Base-by-base conservation (phyloP, 2,113 vertebrate species). In the Cricetomys ansorgei region DNA sequence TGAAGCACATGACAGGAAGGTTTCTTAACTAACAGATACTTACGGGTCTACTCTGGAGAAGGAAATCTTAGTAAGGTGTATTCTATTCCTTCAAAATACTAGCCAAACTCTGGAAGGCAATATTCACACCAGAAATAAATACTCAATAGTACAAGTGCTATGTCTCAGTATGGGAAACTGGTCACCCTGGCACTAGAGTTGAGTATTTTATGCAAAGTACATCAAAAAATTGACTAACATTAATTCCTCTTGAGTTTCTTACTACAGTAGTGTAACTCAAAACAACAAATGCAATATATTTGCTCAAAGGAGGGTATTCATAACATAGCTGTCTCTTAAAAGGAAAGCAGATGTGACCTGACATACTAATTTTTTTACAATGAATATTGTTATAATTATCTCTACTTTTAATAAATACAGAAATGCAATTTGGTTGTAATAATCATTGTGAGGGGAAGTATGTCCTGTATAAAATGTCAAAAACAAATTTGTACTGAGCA, bases 391-490 rank as follows among this genome's bases (percentile, higher is more conserved):
- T 70, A 23, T 12, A n/a, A 91, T 76, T 48, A 16, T 40, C 21
- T 81, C 79, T 40, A 40, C n/a, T 16, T 76, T 91, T 76, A 77
- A 55, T 77, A 89, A 89, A 84, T 45, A 59, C 13, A 75, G 83
- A 89, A 69, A 80, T 69, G 85, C 48, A 93, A 91, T 69, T 1
- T 91, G 43, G 84, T 29, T 89, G 34, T 34, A 95, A 89, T 93
- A 57, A 94, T 1, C 77, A 25, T 79, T 95, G 48, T 88, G 64
- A 59, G 37, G 76, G 8, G 86, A 40, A 93, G 13, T 67, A 86
- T 84, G 57, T 73, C 45, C n/a, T 91, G 12, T 59, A 75, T 93
- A 94, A 92, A 94, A 95, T 67, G 73, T 88, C 83, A 95, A 92
- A 93, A 45, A 55, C 76, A 94, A 80, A 45, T 88, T 69, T 65